These are phyloP conservation scores for Phalacrocorax brasilianus DNA, from an alignment of 2,113 vertebrate species.

Conservation along the genomic window DNA sequence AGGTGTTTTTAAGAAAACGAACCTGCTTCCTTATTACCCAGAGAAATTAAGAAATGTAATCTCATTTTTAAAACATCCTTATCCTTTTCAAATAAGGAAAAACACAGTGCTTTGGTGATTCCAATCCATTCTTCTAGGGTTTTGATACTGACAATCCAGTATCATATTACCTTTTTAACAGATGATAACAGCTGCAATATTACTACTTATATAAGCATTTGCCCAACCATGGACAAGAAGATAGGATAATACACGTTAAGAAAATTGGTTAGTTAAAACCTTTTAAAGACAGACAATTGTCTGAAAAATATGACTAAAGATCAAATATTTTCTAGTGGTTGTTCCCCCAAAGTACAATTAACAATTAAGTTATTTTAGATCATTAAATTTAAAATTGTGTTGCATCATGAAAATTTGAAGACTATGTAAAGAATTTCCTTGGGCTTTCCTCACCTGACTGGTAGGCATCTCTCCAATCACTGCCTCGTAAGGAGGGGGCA, in stretches of 20 bases:
- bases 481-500: constrained; percentile 94
- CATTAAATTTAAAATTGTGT: background rate
- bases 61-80: background rate
- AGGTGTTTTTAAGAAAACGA: background rate
- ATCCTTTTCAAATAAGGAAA: background rate
- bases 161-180: background rate
- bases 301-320: background rate
- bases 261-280: background rate
- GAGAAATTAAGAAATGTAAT: background rate
- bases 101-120: background rate
- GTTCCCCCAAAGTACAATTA: background rate
- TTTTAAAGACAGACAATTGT: background rate
- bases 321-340: background rate
- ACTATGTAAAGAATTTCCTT: background rate
- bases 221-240: background rate
- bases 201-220: background rate
- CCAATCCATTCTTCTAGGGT: background rate
- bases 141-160: background rate
- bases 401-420: background rate
- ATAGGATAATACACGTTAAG: background rate
- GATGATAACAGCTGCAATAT: background rate
- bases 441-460: constrained; percentile 83
- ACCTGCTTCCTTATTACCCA: background rate
- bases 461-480: constrained; percentile 85
- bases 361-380: background rate